Base-by-base conservation (phyloP, 1,140 invertebrate species). In the Drosophila kohkoa region DNA sequence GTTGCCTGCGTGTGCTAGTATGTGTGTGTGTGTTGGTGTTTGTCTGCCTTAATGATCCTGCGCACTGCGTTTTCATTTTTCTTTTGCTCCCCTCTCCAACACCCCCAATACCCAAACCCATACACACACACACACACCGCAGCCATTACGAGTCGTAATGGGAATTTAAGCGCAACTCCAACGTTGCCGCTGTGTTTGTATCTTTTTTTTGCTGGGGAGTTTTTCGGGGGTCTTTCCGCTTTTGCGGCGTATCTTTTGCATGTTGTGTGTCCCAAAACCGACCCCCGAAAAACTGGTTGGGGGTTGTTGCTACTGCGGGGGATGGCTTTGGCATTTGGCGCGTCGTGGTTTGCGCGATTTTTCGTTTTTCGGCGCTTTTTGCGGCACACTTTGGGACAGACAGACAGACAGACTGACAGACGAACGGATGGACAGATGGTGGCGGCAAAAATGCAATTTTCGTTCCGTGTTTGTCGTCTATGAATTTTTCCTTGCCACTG, bases 161-260 rank as follows among this genome's bases (percentile, higher is more conserved):
- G 85, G 83, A 88, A 89, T 88, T 88, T 88, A 88, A 88, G 85
- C 77, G 77, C 85, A 83, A 71, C 82, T 86, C 67, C 77, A 72
- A 85, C 81, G 72, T 65, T 64, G 60, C 35, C 35, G 5, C 43
- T 30, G 41, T 7, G 30, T 51, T 69, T 87, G 79, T 87, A 59
- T 87, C 64, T 67, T 67, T 67, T 65, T 45, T 73, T 45, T 32
- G 20, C 25, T 11, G 15, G 54, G 68, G 48, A 7, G 63, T 13
- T 62, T 41, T 15, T 48, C 35, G 74, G 77, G 79, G 80, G 74
- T 64, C 67, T 75, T 89, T 89, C 85, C 85, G 85, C 75, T 89
- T 89, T 79, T 89, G 85, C 55, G 86, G 85, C 86, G 75, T 89
- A 89, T 89, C 85, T 89, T 89, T 89, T 89, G 85, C 85, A 89